phyloP scores from a whole-genome alignment of 2,888 invertebrate genomes.

The Drosophila aldrichi region DNA sequence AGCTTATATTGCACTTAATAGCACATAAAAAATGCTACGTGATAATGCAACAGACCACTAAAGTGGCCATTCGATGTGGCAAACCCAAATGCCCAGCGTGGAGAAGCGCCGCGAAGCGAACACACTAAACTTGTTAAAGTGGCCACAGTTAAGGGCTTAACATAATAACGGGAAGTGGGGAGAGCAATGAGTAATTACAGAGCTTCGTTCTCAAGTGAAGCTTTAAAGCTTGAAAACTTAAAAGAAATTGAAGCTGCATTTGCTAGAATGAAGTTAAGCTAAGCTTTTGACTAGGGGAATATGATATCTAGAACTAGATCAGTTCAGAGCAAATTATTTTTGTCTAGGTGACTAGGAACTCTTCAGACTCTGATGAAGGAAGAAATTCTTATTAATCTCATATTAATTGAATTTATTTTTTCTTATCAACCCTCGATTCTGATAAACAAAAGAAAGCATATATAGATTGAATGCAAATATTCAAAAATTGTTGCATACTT shows the following conservation, averaged over 20 bases:
- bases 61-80: slow-evolving; percentile 63
- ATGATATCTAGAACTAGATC: no score
- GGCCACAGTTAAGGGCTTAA: slow-evolving; percentile 38
- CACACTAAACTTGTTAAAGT: slow-evolving; percentile 24
- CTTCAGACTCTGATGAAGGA: accelerated
- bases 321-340: no score
- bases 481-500: background rate
- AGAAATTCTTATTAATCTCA: no score
- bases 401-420: no score
- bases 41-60: slow-evolving; percentile 78
- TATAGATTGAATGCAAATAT: background rate
- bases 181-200: background rate
- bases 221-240: slow-evolving; percentile 1
- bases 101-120: slow-evolving; percentile 13
- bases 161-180: background rate
- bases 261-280: background rate
- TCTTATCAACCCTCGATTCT: no score
- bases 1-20: slow-evolving; percentile 80
- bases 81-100: slow-evolving; percentile 30
- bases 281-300: background rate
- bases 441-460: no score
- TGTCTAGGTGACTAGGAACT: no score
- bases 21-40: slow-evolving; percentile 77
- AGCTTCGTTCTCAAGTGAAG: background rate
- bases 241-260: background rate